Evolutionary conservation across 2,113 vertebrate genomes (phyloP).

Genomic region (Hemichromis elongatus): DNA sequence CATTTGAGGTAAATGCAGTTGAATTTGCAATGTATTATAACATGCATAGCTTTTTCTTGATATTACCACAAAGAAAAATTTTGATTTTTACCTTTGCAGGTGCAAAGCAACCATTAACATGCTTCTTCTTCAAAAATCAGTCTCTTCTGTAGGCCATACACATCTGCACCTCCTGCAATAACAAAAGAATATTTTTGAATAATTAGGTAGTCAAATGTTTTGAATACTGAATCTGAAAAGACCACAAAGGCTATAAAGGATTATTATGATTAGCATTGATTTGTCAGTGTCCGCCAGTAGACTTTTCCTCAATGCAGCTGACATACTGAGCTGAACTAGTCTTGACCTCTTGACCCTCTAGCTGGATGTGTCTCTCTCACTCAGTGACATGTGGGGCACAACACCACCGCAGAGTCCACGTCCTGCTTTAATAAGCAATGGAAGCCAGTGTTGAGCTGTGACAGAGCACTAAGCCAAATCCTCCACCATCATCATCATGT

Average conservation of each 20-base stretch:
- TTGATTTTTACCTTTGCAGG: not conserved
- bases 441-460: not conserved
- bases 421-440: not conserved
- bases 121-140: not conserved
- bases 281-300: not conserved
- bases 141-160: not conserved
- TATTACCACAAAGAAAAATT: not conserved
- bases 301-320: not conserved
- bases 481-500: slow-evolving; percentile 48
- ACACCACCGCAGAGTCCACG: not conserved
- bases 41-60: not conserved
- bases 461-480: slow-evolving; percentile 31
- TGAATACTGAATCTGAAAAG: not conserved
- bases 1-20: accelerated
- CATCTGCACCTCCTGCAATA: not conserved
- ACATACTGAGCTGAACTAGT: slow-evolving; percentile 39
- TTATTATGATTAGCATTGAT: not conserved
- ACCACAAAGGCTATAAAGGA: not conserved
- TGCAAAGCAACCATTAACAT: not conserved
- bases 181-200: not conserved
- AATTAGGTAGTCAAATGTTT: not conserved
- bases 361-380: slow-evolving; percentile 18
- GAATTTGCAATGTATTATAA: not conserved
- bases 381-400: slow-evolving; percentile 1
- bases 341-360: slow-evolving; percentile 60